Evolutionary conservation across 2,888 invertebrate genomes (phyloP), one percentile per base, ranked within the genome.

Genomic region (Nomada flava): DNA sequence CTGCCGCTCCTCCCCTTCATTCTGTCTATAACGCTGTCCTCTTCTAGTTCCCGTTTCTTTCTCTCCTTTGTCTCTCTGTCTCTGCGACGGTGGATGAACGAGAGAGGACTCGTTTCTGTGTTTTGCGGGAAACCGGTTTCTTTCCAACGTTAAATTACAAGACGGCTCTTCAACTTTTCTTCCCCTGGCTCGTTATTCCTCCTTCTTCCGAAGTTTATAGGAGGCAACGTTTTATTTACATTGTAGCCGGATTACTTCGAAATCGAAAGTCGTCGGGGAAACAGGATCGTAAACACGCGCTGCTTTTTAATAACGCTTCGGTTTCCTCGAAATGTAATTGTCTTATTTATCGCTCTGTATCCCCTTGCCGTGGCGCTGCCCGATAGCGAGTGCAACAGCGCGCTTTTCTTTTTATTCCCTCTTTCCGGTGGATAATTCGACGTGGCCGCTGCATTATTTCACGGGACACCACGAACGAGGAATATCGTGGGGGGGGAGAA

Each of bases 111-210:
- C 78, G 82, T 73, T 72, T 84, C 86, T 86, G 84, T 86, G 89
- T 92, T 92, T 92, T 87, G 92, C 92, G 89, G 91, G 92, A 91
- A 92, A 92, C 92, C 92, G 92, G 92, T 92, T 91, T 90, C 86
- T 86, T 88, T 79, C 86, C 87, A 76, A 79, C 86, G 85, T 88
- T 89, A 91, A 92, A 92, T 91, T 90, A 91, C 89, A 86, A 88
- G 88, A 85, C 89, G 83, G 78, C 84, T 87, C 86, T 81, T 89
- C 85, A 86, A 82, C 85, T 90, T 89, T 84, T 82, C 90, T 88
- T 84, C 88, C 76, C 70, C 71, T 53, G 72, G 63, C 77, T 76
- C 76, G 75, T 85, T 83, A 76, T 74, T 85, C 57, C 79, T 78
- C 59, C 79, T 64, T 59, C 80, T 81, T 70, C 62, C 67, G 64